Conservation (phyloP, 2,888 invertebrate species). For the Eristalis arbustorum region DNA sequence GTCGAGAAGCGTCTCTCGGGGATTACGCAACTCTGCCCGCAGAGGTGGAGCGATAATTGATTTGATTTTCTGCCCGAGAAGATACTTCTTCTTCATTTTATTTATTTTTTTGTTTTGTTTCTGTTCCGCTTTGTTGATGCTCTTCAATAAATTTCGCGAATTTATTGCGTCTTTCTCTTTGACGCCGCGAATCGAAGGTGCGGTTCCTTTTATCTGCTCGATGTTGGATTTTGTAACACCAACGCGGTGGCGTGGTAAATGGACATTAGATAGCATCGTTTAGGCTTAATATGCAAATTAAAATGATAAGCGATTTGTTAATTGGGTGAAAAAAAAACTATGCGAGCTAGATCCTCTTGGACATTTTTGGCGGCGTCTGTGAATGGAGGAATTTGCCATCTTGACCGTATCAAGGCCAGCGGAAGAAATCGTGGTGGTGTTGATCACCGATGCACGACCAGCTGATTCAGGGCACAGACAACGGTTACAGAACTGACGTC, state of each 20-base stretch:
- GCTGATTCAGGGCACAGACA: no score
- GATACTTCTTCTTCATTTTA: constrained; percentile 4
- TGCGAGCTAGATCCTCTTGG: not conserved
- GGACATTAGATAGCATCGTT: not conserved
- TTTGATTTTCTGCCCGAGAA: constrained; percentile 37
- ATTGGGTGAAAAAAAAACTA: not conserved
- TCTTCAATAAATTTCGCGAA: constrained; percentile 25
- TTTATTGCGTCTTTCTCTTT: not conserved
- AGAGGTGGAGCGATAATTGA: constrained; percentile 45
- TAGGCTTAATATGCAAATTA: not conserved
- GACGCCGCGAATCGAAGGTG: not conserved
- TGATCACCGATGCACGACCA: no score
- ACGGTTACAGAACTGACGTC: no score
- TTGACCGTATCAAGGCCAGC: no score
- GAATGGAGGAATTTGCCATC: not conserved
- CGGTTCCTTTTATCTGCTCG: constrained; percentile 12
- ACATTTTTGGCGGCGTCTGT: not conserved
- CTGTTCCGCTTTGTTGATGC: not conserved
- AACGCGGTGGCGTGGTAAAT: not conserved
- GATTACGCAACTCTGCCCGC: constrained; percentile 29
- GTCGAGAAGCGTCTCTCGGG: constrained; percentile 19
- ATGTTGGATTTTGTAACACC: not conserved
- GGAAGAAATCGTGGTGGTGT: no score
- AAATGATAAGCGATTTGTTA: not conserved
- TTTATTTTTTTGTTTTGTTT: not conserved